Evolutionary conservation across 2,113 vertebrate species (phyloP), one percentile per base, ranked within the genome.

Genomic region (Lasiurus borealis): DNA sequence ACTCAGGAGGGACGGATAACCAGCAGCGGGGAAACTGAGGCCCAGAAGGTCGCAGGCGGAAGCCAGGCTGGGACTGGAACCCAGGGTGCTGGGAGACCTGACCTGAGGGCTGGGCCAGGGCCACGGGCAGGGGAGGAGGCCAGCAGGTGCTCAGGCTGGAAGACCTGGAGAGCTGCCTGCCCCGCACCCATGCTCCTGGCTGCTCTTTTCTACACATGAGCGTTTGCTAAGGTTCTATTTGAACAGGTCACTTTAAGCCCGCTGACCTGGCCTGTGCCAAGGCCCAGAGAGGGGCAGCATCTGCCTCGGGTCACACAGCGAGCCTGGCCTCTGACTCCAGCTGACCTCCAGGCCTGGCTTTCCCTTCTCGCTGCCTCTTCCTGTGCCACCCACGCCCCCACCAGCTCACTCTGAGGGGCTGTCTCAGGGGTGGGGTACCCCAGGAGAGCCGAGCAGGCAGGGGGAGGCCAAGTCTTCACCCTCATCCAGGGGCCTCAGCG

Each of bases 191-290:
- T 11, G 57, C 25, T 27, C 34, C 6, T 14, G 1, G 25, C 57
- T 8, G 5, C 75, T 78, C 57, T 90, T 72, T 46, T 54, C 46
- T 34, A 15, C 25, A 50, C 84, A 31, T 10, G 8, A 90, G 48
- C 69, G 40, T 68, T 85, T 94, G 83, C n/a, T 50, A 76, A 76
- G 82, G 69, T n/a, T 76, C n/a, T 54, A 25, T 80, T 77, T 78
- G 71, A 73, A 90, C 29, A 52, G 44, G 73, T 50, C 57, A 27
- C 50, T 64, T 34, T 82, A 44, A 77, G 16, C 36, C 9, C 40
- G 29, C 21, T 21, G n/a, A 62, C 72, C 18, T 66, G 48, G 64
- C 62, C 54, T 0, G 2, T 23, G 59, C 50, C 8, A 0, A n/a
- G 72, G 62, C 66, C 64, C 25, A 73, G 54, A 91, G 54, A 64